Conservation (phyloP, 2,113 vertebrate species). For the Osmerus mordax region DNA sequence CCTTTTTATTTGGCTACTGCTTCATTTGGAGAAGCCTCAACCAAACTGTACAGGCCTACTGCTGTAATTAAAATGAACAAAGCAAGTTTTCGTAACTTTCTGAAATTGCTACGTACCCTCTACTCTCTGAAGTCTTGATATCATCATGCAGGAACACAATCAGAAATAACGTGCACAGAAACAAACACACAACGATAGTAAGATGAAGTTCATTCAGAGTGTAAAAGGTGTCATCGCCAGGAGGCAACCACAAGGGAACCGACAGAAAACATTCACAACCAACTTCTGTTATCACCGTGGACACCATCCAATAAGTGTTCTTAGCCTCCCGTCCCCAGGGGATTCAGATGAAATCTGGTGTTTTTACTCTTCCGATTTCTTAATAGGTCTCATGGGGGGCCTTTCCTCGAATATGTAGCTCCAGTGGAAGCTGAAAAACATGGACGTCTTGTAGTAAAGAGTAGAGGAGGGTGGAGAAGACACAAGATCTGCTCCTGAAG, state of each 20-base stretch:
- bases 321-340: conserved; percentile 59
- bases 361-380: conserved; percentile 74
- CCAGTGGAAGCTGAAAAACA: conserved; percentile 65
- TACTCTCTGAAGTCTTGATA: no score
- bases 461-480: conserved; percentile 5
- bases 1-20: no score
- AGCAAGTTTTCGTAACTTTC: no score
- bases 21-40: no score
- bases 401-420: conserved; percentile 62
- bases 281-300: conserved; percentile 60
- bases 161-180: no score
- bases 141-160: no score
- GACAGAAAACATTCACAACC: conserved; percentile 40
- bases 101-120: no score
- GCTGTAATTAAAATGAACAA: no score
- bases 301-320: conserved; percentile 65
- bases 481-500: background rate
- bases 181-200: no score
- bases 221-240: no score
- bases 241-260: conserved; percentile 30
- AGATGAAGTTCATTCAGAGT: no score
- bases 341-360: conserved; percentile 74
- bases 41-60: no score
- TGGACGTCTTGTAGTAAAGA: conserved; percentile 65
- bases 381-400: conserved; percentile 76